Percentiles rank a stretch among this genome's conserved stretches.
Evolutionary conservation across 2,113 vertebrate genomes (phyloP).

Genomic region (Aldabrachelys gigantea): DNA sequence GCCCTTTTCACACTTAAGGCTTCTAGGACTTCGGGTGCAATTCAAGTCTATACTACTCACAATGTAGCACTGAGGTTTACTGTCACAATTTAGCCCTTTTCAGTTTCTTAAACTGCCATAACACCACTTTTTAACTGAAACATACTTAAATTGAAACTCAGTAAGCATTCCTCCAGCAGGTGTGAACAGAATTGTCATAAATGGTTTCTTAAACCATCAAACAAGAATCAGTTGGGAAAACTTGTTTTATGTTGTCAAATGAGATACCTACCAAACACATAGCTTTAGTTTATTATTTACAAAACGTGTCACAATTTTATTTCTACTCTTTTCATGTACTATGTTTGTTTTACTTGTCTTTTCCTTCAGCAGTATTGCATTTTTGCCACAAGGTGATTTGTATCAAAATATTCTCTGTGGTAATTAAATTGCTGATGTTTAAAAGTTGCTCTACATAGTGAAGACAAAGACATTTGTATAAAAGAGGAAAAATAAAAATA

Average conservation of each 20-base stretch:
- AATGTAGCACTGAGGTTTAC: neutral
- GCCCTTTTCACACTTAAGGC: neutral
- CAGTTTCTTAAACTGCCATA: neutral
- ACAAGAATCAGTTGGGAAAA: neutral
- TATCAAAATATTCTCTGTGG: slow-evolving; percentile 26
- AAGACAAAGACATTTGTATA: neutral
- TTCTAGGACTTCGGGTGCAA: neutral
- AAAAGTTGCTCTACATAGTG: neutral
- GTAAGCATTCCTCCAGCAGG: slow-evolving; percentile 26
- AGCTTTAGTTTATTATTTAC: slow-evolving; percentile 26
- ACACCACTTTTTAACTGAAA: neutral
- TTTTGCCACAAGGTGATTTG: slow-evolving; percentile 42
- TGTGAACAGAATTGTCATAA: slow-evolving; percentile 5
- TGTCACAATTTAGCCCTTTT: slow-evolving; percentile 7
- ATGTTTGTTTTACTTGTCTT: slow-evolving; percentile 49
- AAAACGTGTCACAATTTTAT: slow-evolving; percentile 9
- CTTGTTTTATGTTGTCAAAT: slow-evolving; percentile 13
- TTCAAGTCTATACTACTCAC: neutral
- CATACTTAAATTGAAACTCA: neutral
- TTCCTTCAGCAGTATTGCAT: slow-evolving; percentile 24
- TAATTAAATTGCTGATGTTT: slow-evolving; percentile 45
- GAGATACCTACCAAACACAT: neutral
- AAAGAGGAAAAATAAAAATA: slow-evolving; percentile 8
- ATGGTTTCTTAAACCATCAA: slow-evolving; percentile 32
- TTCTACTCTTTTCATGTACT: slow-evolving; percentile 34